Evolutionary conservation across 2,888 invertebrate species (phyloP).

Genomic region (Eurytoma adleriae): DNA sequence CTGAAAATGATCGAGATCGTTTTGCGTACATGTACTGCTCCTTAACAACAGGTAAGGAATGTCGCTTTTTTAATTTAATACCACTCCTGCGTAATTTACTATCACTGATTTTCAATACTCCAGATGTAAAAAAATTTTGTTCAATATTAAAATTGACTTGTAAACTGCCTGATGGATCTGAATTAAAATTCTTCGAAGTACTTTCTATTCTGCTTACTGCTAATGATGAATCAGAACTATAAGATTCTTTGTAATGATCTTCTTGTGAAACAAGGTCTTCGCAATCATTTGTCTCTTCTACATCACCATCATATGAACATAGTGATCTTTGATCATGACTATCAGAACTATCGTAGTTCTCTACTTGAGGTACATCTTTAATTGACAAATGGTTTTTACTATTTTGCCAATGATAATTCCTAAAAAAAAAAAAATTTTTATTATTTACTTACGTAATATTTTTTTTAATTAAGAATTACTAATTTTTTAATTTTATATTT

Average conservation of each 20-base stretch:
- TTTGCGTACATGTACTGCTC: not conserved
- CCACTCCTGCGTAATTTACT: not conserved
- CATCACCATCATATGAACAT: not conserved
- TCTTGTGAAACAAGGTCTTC: not conserved
- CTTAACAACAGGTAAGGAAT: slow-evolving; percentile 26
- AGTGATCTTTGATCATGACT: not conserved
- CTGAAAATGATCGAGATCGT: slow-evolving; percentile 9
- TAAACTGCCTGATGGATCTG: not conserved
- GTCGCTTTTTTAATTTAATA: slow-evolving; percentile 6
- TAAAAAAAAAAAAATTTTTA: slow-evolving; percentile 18
- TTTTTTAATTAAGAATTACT: not conserved
- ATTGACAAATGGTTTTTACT: not conserved
- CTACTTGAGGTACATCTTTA: slow-evolving; percentile 14
- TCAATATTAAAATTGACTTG: not conserved
- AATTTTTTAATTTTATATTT: not conserved
- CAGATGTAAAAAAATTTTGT: not conserved
- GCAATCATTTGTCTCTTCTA: not conserved
- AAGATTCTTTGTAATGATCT: not conserved
- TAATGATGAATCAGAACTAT: not conserved
- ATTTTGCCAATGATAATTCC: slow-evolving; percentile 20
- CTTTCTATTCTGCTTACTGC: not conserved
- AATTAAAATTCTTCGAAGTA: slow-evolving; percentile 6
- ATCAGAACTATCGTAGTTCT: not conserved
- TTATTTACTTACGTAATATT: not conserved
- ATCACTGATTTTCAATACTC: not conserved